Base-by-base conservation (phyloP, 2,797 vertebrate species). In the Myiotriccus ornatus region DNA sequence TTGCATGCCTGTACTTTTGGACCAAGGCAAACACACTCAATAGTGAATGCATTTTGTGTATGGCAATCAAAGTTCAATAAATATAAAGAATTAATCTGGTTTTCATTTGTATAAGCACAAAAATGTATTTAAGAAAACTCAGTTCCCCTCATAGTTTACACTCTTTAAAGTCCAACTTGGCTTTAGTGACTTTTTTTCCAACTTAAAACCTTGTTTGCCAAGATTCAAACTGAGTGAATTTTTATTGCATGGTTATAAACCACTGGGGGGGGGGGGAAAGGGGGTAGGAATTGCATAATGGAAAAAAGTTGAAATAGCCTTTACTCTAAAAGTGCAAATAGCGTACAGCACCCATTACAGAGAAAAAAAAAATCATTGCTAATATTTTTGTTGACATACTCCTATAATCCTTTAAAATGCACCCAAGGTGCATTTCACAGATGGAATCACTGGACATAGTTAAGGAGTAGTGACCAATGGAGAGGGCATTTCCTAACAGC, bases 241-340 rank as follows among this genome's bases (percentile, higher is more conserved):
- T 96, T 97, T 97, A 96, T 88, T 94, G 93, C 87, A 32, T 12
- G 34, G 71, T 94, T 90, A 95, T 92, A 96, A 94, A 88, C 75
- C 59, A n/a, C 80, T 80, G 63, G 23, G 24, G 62, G 55, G 41
- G 44, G 22, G 10, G 10, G n/a, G 73, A 70, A 80, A 87, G 55
- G 41, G 44, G 22, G 10, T 8, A 30, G 73, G 73, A 80, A 87
- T 94, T 96, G 95, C 90, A 97, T 90, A 93, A 96, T 97, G 94
- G 96, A 96, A 96, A 93, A 96, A 96, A 39, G 19, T 79, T 90
- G 89, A 92, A 91, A 93, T 94, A 86, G 34, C 50, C 55, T 89
- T 93, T 71, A 60, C 71, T 96, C 59, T 71, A 55, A 62, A 78
- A 91, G 82, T 87, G 80, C 55, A 95, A 94, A 90, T 83, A 91